Conservation (phyloP, 2,113 vertebrate species). For the Eptatretus burgeri region DNA sequence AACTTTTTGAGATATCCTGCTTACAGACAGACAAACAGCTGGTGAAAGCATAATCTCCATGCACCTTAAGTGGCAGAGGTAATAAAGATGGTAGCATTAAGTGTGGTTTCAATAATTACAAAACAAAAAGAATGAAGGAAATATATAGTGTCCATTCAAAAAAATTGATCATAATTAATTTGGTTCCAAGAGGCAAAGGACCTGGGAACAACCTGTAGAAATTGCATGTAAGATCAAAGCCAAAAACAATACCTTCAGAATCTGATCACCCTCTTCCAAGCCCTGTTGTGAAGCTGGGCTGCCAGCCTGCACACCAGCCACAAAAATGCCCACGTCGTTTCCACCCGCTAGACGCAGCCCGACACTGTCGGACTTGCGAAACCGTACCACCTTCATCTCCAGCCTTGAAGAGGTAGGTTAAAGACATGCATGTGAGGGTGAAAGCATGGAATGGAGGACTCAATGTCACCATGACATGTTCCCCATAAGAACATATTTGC, state of each 20-base stretch:
- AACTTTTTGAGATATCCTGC: no score
- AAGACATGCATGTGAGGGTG: no score
- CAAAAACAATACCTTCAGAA: constrained; percentile 36
- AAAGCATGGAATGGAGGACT: no score
- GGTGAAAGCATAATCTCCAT: background rate
- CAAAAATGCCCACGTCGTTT: constrained; percentile 72
- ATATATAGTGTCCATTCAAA: background rate
- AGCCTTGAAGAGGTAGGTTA: constrained; percentile 19
- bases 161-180: background rate
- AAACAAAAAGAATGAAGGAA: background rate
- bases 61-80: no score
- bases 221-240: background rate
- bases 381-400: constrained; percentile 20
- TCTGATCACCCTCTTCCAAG: constrained; percentile 57
- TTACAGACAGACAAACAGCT: no score
- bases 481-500: no score
- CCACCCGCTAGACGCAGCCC: constrained; percentile 58
- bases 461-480: no score
- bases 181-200: no score
- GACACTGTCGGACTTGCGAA: constrained; percentile 37
- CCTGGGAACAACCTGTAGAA: no score
- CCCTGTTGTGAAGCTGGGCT: constrained; percentile 40
- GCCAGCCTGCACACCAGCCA: constrained; percentile 47
- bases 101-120: background rate
- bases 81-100: no score